Evolutionary conservation across 2,888 invertebrate genomes (phyloP), one percentile per base, ranked within the genome.

Genomic region (Pardosa pseudoannulata): DNA sequence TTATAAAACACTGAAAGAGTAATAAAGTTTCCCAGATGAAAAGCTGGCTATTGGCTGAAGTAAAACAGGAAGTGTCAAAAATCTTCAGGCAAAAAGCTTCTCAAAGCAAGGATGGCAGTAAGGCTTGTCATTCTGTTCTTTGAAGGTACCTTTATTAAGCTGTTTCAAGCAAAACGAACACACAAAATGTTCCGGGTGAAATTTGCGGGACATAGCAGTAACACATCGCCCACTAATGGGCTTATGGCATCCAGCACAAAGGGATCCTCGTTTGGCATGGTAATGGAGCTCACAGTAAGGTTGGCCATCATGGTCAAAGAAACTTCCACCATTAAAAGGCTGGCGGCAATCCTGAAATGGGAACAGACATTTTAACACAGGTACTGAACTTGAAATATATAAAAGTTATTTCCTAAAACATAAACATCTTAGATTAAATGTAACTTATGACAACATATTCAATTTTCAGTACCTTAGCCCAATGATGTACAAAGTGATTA

Each of bases 211-310:
- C 98, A 99, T 98, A 89, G 99, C 99, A 0, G 99, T 99, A 91
- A 99, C 98, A 93, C 99, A 99, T 46, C 99, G 95, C 80, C 97
- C 97, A 74, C 97, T 96, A 90, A 99, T 98, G 19, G 99, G 98
- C 91, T 98, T 97, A 92, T 98, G 97, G 92, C 99, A 99, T 88
- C 97, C 97, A 88, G 98, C 98, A 92, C 99, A 99, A 6, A 99
- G 94, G 0, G 98, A 98, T 76, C 99, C 99, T 36, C 98, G 94
- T 91, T 97, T 97, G 89, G 97, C 96, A 92, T 99, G 99, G 92
- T 99, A 99, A 92, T 99, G 99, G 0, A 97, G 98, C 93, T 99
- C 99, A 92, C 99, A 99, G 92, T 98, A 98, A 0, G 99, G 99
- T 90, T 96, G 94, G 19, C 98, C 98, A 91, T 99, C 98, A 92